Conservation (phyloP, 2,113 vertebrate genomes). For the Centropus bengalensis region DNA sequence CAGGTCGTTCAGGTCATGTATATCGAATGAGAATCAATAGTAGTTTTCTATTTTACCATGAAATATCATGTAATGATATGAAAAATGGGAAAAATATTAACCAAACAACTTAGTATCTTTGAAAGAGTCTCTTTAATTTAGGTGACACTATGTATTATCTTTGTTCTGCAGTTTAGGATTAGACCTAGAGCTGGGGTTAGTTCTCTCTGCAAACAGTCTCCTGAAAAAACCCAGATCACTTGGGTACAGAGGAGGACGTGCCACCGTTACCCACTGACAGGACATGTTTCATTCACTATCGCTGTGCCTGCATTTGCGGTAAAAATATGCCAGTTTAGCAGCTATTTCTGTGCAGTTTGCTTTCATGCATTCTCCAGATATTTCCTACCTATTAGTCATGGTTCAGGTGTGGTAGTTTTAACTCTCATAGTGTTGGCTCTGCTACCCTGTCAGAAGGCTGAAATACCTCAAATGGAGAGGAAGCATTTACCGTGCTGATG, state of each 20-base stretch:
- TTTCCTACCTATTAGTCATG: constrained; percentile 31
- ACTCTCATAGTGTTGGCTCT: background rate
- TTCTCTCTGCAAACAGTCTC: background rate
- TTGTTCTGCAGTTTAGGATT: background rate
- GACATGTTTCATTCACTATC: background rate
- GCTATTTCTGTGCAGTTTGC: background rate
- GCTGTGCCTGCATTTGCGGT: background rate
- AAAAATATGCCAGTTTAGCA: background rate
- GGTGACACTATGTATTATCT: background rate
- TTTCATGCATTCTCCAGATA: constrained; percentile 18
- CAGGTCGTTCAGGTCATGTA: background rate
- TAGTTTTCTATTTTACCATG: background rate
- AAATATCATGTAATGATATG: background rate
- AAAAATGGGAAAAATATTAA: background rate
- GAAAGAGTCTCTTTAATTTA: background rate
- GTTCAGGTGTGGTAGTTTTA: background rate
- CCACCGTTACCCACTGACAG: background rate
- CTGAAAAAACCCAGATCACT: background rate
- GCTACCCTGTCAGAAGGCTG: background rate
- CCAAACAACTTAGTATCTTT: background rate
- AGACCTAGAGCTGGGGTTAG: background rate
- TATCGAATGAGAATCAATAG: background rate
- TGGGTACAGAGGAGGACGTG: background rate
- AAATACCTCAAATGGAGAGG: background rate
- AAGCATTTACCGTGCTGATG: background rate